These are phyloP conservation scores for Noctua pronuba DNA, from an alignment of 2,888 invertebrate genomes.

Conservation along the genomic window DNA sequence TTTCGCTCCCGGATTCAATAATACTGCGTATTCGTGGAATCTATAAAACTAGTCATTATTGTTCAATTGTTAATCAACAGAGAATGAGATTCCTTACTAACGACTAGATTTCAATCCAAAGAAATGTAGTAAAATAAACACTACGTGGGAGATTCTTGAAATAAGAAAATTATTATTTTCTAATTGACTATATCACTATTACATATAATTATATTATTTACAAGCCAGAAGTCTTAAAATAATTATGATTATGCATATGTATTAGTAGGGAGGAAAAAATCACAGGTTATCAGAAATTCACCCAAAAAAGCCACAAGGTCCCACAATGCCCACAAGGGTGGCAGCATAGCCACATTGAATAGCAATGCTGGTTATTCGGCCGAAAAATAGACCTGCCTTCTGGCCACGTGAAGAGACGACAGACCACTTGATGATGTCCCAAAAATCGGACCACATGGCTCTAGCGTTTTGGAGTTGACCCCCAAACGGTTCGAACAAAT, in stretches of 20 bases:
- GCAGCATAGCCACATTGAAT: not conserved
- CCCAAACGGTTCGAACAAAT: too few relatives aligned
- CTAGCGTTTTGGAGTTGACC: not conserved
- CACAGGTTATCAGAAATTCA: not conserved
- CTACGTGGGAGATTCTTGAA: not conserved
- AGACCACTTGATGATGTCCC: not conserved
- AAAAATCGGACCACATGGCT: not conserved
- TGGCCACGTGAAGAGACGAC: not conserved
- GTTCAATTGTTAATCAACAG: not conserved
- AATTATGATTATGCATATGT: too few relatives aligned
- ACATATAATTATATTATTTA: not conserved
- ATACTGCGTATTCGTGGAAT: not conserved
- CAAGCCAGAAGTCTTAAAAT: not conserved
- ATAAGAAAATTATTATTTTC: not conserved
- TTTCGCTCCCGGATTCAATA: not conserved
- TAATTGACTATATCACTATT: not conserved
- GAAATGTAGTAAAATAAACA: not conserved
- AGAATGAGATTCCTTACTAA: not conserved
- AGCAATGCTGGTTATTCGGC: not conserved
- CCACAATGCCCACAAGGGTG: too few relatives aligned
- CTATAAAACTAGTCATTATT: not conserved
- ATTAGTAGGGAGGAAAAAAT: too few relatives aligned
- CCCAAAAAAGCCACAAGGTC: not conserved
- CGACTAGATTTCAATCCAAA: not conserved
- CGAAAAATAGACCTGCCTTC: not conserved